These are phyloP conservation scores for Ellobium chinense DNA, from an alignment of 2,888 invertebrate genomes.

Conservation along the genomic window DNA sequence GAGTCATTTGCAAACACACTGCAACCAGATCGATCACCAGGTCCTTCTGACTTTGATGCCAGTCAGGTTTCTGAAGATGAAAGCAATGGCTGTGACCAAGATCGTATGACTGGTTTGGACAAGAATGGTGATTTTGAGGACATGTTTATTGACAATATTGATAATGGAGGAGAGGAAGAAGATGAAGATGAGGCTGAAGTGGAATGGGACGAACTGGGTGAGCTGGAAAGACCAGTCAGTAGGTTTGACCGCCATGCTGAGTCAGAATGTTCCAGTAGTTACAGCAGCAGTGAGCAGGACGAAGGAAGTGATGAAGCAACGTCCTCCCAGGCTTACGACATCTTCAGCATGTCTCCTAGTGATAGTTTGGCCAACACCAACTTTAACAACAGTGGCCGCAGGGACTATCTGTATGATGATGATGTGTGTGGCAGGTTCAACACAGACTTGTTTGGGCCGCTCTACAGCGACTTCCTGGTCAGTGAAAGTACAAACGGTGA, in stretches of 20 bases:
- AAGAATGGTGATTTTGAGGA: background rate
- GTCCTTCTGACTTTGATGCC: background rate
- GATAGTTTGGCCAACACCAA: background rate
- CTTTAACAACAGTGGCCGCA: slow-evolving; percentile 25
- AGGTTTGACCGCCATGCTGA: slow-evolving; percentile 21
- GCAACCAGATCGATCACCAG: background rate
- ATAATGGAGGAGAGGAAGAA: background rate
- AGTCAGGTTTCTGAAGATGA: background rate
- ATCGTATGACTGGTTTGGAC: background rate
- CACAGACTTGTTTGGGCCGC: background rate
- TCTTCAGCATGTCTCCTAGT: background rate
- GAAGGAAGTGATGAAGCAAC: background rate
- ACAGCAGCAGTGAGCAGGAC: background rate
- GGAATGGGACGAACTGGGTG: background rate
- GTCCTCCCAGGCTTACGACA: background rate
- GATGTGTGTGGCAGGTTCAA: background rate
- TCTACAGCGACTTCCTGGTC: background rate
- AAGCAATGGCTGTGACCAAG: background rate
- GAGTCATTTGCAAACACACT: background rate
- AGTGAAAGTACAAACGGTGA: slow-evolving; percentile 15
- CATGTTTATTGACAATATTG: background rate
- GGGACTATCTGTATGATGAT: slow-evolving; percentile 1
- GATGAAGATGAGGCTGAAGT: slow-evolving; percentile 5
- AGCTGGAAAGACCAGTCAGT: background rate
- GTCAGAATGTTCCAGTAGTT: background rate